phyloP scores from a whole-genome alignment of 1,140 invertebrate species.

The Ceratina japonica region DNA sequence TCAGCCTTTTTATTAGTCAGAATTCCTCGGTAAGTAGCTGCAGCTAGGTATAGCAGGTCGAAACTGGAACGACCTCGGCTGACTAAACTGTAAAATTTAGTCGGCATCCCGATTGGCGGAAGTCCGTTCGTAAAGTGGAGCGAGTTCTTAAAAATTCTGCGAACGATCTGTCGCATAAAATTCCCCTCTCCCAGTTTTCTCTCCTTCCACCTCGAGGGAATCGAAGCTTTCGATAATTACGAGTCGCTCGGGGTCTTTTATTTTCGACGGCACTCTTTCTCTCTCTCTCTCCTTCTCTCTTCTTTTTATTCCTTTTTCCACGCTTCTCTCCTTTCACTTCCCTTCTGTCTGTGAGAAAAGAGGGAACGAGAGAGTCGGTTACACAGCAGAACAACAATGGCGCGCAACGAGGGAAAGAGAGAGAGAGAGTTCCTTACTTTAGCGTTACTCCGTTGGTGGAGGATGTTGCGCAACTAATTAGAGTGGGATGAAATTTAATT shows the following conservation, averaged over 20 bases:
- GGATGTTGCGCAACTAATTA: conserved; percentile 53
- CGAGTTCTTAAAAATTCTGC: conserved; percentile 43
- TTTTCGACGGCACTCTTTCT: not conserved
- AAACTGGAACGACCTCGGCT: not conserved
- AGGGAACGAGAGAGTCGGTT: not conserved
- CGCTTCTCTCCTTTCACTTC: not conserved
- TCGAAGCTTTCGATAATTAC: conserved; percentile 43
- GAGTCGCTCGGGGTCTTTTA: conserved; percentile 1
- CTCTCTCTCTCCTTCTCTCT: not conserved
- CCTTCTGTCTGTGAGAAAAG: not conserved
- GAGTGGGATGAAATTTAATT: conserved; percentile 54
- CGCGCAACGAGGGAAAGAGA: not conserved
- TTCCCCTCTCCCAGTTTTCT: not conserved
- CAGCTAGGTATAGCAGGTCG: not conserved
- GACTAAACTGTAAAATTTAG: conserved; percentile 27
- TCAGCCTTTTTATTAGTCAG: not conserved
- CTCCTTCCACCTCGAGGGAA: not conserved
- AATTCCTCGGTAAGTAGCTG: not conserved
- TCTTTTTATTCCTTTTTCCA: not conserved
- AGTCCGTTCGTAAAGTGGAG: not conserved
- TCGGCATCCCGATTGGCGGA: not conserved
- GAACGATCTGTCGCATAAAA: conserved; percentile 24
- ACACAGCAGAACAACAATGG: conserved; percentile 18
- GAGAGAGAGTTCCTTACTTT: conserved; percentile 7
- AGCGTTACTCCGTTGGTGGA: conserved; percentile 22